These are phyloP conservation scores for Propsilocerus akamusi DNA, from an alignment of 1,140 invertebrate species.

Conservation along the genomic window DNA sequence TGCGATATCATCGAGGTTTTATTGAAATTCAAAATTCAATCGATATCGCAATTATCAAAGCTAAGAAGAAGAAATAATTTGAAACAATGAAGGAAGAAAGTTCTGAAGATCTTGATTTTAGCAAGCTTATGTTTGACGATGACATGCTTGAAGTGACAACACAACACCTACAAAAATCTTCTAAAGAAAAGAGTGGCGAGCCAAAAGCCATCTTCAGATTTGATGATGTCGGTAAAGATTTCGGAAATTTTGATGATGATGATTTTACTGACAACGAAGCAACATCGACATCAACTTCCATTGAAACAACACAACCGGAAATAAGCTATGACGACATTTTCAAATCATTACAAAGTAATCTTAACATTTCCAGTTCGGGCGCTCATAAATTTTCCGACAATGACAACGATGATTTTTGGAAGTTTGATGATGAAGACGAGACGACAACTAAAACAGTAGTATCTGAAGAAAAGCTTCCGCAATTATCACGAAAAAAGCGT, in stretches of 20 bases:
- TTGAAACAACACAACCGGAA: not conserved
- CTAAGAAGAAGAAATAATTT: constrained; percentile 17
- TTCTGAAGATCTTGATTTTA: constrained; percentile 4
- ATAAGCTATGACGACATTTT: not conserved
- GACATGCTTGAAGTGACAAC: constrained; percentile 9
- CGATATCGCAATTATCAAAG: constrained; percentile 36
- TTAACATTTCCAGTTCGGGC: not conserved
- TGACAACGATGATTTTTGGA: not conserved
- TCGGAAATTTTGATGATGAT: no score
- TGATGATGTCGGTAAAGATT: not conserved
- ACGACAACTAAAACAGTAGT: not conserved
- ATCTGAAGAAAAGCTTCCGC: no score
- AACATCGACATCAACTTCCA: constrained; percentile 1
- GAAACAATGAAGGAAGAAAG: not conserved
- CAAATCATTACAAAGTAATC: no score
- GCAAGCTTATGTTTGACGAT: constrained; percentile 3
- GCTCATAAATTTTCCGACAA: not conserved
- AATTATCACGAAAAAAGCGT: not conserved
- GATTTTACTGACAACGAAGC: not conserved
- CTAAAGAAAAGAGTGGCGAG: not conserved
- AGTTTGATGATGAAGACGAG: not conserved
- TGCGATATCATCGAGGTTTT: constrained; percentile 45
- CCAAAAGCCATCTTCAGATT: not conserved
- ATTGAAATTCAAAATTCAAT: constrained; percentile 43
- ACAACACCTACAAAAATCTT: not conserved